Base-by-base conservation (phyloP, 2,888 invertebrate species). In the Drosophila nr. perissopoda region DNA sequence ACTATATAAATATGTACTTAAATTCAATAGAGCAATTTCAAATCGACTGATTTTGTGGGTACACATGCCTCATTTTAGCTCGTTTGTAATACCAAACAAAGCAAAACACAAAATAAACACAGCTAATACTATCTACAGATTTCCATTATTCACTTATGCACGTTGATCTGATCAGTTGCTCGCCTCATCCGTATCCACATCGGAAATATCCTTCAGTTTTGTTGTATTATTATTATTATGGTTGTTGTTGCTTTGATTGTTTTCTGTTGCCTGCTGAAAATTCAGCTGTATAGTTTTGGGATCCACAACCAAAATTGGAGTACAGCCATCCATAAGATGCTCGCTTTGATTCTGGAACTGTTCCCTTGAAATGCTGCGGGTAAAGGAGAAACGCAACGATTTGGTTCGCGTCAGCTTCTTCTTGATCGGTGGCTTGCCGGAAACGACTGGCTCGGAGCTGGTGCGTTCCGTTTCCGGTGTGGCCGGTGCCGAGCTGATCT, bases 351-450 rank as follows among this genome's bases (percentile, higher is more conserved):
- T 91, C 71, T 93, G 93, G 85, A 91, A 94, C 40, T 93, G 91
- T 72, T 93, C 93, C 27, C 91, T 84, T 5, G 94, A 93, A 62
- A 94, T 93, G 73, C 93, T 93, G 82, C 93, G 91, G 48, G 93
- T 93, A 67, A 93, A 93, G 49, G 93, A 93, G 87, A 93, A 93
- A 18, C 93, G 92, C 69, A 92, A 68, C 0, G 93, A 93, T 71
- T 92, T 92, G 69, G 92, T 92, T 29, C 93, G 87, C n/a, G 92
- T 93, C 16, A 93, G 91, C 78, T 91, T 92, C 87, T 92, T 93
- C 76, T 92, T 92, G 71, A 90, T 91, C 40, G 91, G 91, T 18
- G 91, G 92, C 60, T 91, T 92, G 73, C 91, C 90, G 18, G 83
- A 80, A 13, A 89, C 76, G 0, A 81, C 69, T n/a, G 90, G 90